Base-by-base conservation (phyloP, 2,888 invertebrate species). In the Luffia ferchaultella region DNA sequence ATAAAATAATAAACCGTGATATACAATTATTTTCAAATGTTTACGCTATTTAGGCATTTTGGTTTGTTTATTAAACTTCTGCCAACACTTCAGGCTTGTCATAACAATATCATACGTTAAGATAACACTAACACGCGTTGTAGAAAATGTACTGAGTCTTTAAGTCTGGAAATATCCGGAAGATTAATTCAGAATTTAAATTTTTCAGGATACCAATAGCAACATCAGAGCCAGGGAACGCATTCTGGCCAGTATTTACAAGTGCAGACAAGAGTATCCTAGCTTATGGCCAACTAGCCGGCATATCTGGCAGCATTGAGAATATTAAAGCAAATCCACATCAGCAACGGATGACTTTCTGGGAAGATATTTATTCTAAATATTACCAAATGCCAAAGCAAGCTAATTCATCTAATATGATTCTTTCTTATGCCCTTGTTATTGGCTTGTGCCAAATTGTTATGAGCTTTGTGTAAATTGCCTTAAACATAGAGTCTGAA, bases 301-400 rank as follows among this genome's bases (percentile, higher is more conserved):
- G 20, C 50, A 20, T 51, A 53, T 16, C 44, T 51, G 53, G 55
- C n/a, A 54, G 52, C 48, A 44, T 50, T 0, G 67, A 69, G 49
- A 54, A 58, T 9, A 15, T 54, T 1, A 62, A 61, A 43, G 54
- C 59, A 3, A 62, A 67, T 54, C 76, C 76, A 1, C 71, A 74
- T 30, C 49, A 58, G 0, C 55, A 61, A 16, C 58, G 65, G 0
- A 71, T 68, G 59, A 52, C 53, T 0, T 65, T 70, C 55, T 74
- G 74, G 74, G 58, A 60, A 42, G 56, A 55, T 19, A 53, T 72
- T 9, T 67, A 70, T 51, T 18, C 52, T 1, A 56, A 54, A 2
- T 64, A 68, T 54, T 72, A 74, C 48, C 58, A 56, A n/a, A 53
- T 63, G 44, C 73, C 73, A 1, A 49, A 9, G 2, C 42, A 61